A percentile compares a stretch with the other conserved stretches of the same genome.
Conservation (phyloP, 2,113 vertebrate species). For the Perca schrenkii region DNA sequence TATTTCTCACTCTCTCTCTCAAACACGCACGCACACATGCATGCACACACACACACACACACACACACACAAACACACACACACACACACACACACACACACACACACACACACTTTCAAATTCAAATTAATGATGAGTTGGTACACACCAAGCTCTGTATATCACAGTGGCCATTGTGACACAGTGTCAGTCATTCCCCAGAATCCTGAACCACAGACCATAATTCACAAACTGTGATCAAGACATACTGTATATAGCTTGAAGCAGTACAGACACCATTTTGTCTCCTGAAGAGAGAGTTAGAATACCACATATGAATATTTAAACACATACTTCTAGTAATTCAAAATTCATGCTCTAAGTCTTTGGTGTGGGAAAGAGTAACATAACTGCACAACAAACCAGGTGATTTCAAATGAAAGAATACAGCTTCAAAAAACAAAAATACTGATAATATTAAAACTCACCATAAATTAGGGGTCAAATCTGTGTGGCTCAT, state of each 20-base stretch:
- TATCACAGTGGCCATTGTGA: neutral
- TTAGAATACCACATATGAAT: neutral
- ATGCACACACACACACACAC: too few species aligned
- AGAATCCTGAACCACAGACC: slow-evolving; percentile 8
- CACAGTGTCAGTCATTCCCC: slow-evolving; percentile 6
- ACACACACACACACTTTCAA: neutral
- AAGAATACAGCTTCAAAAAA: neutral
- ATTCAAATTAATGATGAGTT: slow-evolving; percentile 36
- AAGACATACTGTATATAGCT: neutral
- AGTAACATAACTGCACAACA: neutral
- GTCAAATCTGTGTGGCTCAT: neutral
- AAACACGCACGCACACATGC: too few species aligned
- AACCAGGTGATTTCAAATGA: neutral
- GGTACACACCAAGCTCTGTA: neutral
- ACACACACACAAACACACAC: neutral
- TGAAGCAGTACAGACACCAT: neutral
- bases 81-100: too few species aligned
- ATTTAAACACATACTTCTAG: neutral
- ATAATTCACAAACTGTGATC: slow-evolving; percentile 17
- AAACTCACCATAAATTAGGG: neutral
- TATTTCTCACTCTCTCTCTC: neutral
- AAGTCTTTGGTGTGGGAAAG: neutral
- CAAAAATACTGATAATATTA: neutral
- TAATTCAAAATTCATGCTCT: neutral
- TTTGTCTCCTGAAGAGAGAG: neutral